These are phyloP conservation scores for Elanoides forficatus DNA, from an alignment of 2,113 vertebrate species.

Conservation along the genomic window DNA sequence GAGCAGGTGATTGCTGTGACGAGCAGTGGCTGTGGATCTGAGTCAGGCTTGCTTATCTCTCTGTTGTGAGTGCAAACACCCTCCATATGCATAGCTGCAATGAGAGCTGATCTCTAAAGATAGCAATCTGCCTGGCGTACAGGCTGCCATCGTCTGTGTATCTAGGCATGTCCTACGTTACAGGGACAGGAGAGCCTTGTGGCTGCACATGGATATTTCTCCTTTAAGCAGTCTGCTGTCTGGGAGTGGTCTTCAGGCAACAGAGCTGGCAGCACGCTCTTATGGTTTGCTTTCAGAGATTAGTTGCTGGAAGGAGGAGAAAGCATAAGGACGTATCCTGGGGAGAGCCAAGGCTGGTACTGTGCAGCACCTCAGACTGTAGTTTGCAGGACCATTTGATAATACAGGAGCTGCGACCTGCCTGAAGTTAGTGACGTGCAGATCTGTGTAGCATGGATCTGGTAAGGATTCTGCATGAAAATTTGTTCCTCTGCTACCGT, in stretches of 20 bases:
- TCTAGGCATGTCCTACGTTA: neutral
- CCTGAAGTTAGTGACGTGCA: neutral
- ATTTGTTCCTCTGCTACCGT: neutral
- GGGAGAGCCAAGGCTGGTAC: neutral
- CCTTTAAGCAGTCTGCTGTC: neutral
- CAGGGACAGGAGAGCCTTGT: neutral
- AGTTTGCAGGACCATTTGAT: neutral
- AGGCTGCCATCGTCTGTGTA: neutral
- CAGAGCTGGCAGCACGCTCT: conserved; percentile 15
- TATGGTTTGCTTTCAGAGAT: neutral
- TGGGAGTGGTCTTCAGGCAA: neutral
- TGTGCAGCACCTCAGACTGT: neutral
- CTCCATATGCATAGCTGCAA: conserved; percentile 9
- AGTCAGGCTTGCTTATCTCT: neutral
- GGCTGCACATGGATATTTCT: neutral
- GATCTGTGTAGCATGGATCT: accelerated
- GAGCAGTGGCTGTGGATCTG: neutral
- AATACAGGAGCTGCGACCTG: neutral
- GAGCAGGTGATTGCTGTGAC: neutral
- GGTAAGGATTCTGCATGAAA: neutral
- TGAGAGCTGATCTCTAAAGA: neutral
- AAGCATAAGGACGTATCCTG: neutral
- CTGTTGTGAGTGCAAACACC: conserved; percentile 79
- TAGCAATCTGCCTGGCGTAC: conserved; percentile 34
- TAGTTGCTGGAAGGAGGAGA: neutral